Base-by-base conservation (phyloP, 1,140 invertebrate genomes). In the Sitobion miscanthi region DNA sequence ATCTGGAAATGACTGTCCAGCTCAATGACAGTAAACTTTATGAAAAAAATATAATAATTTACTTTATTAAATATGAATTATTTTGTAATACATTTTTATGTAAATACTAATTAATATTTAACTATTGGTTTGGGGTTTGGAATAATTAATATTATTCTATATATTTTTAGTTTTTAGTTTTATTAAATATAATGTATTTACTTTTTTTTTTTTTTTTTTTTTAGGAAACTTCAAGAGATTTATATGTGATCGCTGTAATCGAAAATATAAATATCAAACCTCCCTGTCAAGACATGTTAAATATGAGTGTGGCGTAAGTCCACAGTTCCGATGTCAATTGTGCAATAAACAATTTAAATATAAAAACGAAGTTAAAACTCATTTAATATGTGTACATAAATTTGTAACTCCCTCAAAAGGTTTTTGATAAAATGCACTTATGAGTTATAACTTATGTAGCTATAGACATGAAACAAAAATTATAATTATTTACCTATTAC, bases 251-350 rank as follows among this genome's bases (percentile, higher is more conserved):
- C 17, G 52, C 35, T 94, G 93, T 42, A 90, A 90, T 54, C 89
- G 83, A 7, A 91, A n/a, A 25, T 94, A 92, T 35, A 83, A 77
- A 86, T 91, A 92, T 20, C 91, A 54, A 25, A 49, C 57, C 20
- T 77, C 95, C 30, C 47, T 94, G 14, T 92, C 89, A 14, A 92
- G 94, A 20, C 94, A 94, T 93, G 57, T 91, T 85, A 94, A 94
- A 86, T 94, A 93, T 52, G 94, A 94, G 93, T 94, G 94, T 89
- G 94, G 94, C 20, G 93, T 94, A 49, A 87, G 87, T 30, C 94
- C 94, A 21, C 91, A 90, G 23, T 94, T 94, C 45, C 86, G 83
- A 52, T 94, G 94, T 87, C 52, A 91, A 17, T 14, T 94, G 42
- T 94, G 94, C n/a, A 14, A 86, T 42, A 93, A 94, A 57, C 94